These are phyloP conservation scores for Epistrophe grossulariae DNA, from an alignment of 2,888 invertebrate species.

Conservation along the genomic window DNA sequence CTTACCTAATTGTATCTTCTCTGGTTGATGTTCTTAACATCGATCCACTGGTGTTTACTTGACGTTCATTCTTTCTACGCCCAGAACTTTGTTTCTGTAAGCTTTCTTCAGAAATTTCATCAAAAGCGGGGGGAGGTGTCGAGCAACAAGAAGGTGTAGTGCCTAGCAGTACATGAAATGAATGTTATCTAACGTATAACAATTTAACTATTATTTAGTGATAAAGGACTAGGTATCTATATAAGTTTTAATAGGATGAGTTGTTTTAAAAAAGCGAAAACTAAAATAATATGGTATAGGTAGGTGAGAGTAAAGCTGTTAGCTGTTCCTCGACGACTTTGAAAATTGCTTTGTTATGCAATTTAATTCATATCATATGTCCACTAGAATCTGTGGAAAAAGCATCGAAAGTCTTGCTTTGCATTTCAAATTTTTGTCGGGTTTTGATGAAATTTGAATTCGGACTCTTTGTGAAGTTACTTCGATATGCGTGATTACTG, in stretches of 20 bases:
- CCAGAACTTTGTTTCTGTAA: slow-evolving; percentile 82
- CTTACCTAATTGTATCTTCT: slow-evolving; percentile 83
- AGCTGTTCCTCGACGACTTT: slow-evolving; percentile 30
- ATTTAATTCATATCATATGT: slow-evolving; percentile 39
- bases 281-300: slow-evolving; percentile 14
- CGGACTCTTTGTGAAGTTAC: slow-evolving; percentile 30
- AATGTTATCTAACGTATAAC: slow-evolving; percentile 72
- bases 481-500: slow-evolving; percentile 5
- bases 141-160: slow-evolving; percentile 91
- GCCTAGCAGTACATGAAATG: slow-evolving; percentile 84
- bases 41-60: slow-evolving; percentile 81
- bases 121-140: slow-evolving; percentile 96
- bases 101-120: slow-evolving; percentile 88
- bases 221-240: slow-evolving; percentile 26
- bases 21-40: slow-evolving; percentile 82
- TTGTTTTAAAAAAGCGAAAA: slow-evolving; percentile 13
- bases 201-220: slow-evolving; percentile 60
- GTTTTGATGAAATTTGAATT: slow-evolving; percentile 57
- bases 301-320: slow-evolving; percentile 41
- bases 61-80: slow-evolving; percentile 80
- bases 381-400: slow-evolving; percentile 51
- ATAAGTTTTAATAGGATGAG: slow-evolving; percentile 26
- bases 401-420: slow-evolving; percentile 48
- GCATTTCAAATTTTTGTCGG: slow-evolving; percentile 59
- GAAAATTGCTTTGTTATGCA: not conserved